phyloP scores from a whole-genome alignment of 1,140 invertebrate species.

The Anastrepha obliqua region DNA sequence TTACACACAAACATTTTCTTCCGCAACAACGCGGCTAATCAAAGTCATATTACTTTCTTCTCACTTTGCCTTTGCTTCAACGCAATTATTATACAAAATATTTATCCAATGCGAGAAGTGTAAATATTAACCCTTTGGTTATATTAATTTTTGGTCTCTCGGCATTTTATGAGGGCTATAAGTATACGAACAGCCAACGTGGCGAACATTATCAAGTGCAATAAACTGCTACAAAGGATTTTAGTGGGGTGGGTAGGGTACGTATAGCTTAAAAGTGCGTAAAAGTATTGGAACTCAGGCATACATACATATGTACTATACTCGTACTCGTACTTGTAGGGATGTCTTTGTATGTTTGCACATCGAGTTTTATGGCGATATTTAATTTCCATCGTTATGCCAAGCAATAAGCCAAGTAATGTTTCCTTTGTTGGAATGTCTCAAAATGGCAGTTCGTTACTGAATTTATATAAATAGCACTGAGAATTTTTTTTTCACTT shows the following conservation, averaged over 20 bases:
- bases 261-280: background rate
- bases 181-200: slow-evolving; percentile 4
- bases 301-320: background rate
- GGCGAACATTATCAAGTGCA: background rate
- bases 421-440: background rate
- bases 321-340: background rate
- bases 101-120: background rate
- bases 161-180: slow-evolving; percentile 18
- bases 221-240: background rate
- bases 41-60: background rate
- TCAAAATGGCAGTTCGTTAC: background rate
- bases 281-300: background rate
- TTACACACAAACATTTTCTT: background rate
- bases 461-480: background rate
- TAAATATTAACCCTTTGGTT: slow-evolving; percentile 30
- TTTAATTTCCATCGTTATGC: slow-evolving; percentile 21
- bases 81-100: background rate
- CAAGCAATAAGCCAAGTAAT: slow-evolving; percentile 26
- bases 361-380: slow-evolving; percentile 5
- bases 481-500: too few relatives aligned
- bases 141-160: slow-evolving; percentile 6
- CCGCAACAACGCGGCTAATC: background rate
- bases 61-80: background rate
- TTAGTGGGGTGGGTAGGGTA: background rate
- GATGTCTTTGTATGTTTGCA: background rate